Percentiles rank a stretch among this genome's conserved stretches.
phyloP scores from a whole-genome alignment of 2,113 vertebrate genomes.

The Halcyon senegalensis region DNA sequence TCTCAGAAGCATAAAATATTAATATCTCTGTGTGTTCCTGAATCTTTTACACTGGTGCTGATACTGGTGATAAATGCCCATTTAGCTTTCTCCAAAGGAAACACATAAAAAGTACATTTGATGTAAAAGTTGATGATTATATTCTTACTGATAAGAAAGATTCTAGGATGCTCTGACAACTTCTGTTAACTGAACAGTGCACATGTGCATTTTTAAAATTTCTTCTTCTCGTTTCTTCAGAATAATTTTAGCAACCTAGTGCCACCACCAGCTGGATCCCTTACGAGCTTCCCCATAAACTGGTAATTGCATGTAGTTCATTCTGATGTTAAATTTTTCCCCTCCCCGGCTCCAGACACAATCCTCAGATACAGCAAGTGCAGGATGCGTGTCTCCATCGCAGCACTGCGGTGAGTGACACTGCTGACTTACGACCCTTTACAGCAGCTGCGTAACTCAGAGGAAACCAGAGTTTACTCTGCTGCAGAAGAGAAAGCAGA shows the following conservation, averaged over 20 bases:
- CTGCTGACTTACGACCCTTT: not conserved
- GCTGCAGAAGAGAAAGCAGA: not conserved
- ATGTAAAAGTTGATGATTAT: not conserved
- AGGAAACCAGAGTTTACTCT: not conserved
- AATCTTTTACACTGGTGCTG: not conserved
- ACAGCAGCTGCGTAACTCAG: not conserved
- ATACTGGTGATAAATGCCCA: not conserved
- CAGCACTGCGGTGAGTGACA: not conserved
- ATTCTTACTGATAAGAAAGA: not conserved
- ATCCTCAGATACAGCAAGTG: not conserved
- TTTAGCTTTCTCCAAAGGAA: not conserved
- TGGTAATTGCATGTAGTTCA: not conserved
- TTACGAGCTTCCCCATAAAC: not conserved
- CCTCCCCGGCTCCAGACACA: not conserved
- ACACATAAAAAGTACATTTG: not conserved
- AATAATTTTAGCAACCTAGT: not conserved
- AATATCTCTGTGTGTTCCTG: not conserved
- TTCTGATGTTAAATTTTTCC: not conserved
- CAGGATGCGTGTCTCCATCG: not conserved
- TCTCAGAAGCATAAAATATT: not conserved
- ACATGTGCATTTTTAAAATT: not conserved
- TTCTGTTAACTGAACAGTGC: not conserved
- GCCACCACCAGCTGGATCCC: not conserved
- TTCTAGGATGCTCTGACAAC: not conserved
- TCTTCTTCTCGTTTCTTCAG: not conserved